Evolutionary conservation across 2,888 invertebrate species (phyloP).

Genomic region (Sphecodes monilicornis): DNA sequence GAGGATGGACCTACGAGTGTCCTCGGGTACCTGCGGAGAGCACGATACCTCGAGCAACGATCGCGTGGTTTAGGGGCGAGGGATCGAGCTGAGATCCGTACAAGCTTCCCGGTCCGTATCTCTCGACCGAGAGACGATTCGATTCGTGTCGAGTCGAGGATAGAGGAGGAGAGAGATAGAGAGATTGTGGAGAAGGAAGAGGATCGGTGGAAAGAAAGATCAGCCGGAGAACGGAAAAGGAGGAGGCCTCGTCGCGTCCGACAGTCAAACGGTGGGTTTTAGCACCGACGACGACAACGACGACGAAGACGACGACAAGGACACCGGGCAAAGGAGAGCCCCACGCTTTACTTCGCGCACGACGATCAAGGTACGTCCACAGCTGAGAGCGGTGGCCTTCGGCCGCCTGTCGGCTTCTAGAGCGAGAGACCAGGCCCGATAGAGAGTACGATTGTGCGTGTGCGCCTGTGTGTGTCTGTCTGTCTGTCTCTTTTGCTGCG

Average conservation of each 20-base stretch:
- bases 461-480: neutral
- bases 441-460: slow-evolving; percentile 52
- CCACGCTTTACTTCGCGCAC: slow-evolving; percentile 76
- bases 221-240: slow-evolving; percentile 33
- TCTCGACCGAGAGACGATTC: neutral
- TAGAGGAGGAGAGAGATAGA: neutral
- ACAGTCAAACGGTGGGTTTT: slow-evolving; percentile 67
- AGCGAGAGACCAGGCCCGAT: slow-evolving; percentile 59
- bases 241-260: slow-evolving; percentile 59
- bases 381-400: slow-evolving; percentile 72
- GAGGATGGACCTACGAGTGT: slow-evolving; percentile 72
- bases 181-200: slow-evolving; percentile 28
- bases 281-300: slow-evolving; percentile 72
- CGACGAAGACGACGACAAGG: slow-evolving; percentile 75
- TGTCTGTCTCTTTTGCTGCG: neutral
- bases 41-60: slow-evolving; percentile 55
- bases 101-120: slow-evolving; percentile 2
- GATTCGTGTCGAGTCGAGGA: neutral
- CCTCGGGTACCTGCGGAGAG: slow-evolving; percentile 63
- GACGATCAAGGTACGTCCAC: slow-evolving; percentile 80
- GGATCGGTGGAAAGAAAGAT: too few species aligned
- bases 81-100: slow-evolving; percentile 12
- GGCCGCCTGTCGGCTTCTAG: slow-evolving; percentile 66
- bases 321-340: slow-evolving; percentile 74
- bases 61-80: slow-evolving; percentile 48